phyloP scores from a whole-genome alignment of 2,888 invertebrate genomes.

The Archips crataeganus region DNA sequence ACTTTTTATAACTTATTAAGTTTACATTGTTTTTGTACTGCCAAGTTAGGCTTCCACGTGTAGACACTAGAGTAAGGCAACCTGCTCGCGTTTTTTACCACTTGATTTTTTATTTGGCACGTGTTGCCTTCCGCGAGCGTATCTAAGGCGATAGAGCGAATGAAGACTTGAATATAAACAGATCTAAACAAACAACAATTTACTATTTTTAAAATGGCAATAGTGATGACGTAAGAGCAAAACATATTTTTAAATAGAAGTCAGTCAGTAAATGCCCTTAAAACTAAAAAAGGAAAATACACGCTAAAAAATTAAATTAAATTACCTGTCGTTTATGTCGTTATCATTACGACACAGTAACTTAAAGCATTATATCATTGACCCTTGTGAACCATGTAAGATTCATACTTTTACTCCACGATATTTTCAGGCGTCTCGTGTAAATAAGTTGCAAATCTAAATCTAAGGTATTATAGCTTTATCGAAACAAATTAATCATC shows the following conservation, averaged over 20 bases:
- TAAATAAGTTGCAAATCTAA: conserved; percentile 1
- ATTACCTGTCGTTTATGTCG: not conserved
- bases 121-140: not conserved
- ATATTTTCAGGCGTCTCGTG: not conserved
- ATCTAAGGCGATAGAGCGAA: not conserved
- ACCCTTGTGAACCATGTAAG: conserved; percentile 12
- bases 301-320: conserved; percentile 3
- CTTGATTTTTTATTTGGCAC: not conserved
- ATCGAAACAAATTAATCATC: conserved; percentile 11
- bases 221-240: not conserved
- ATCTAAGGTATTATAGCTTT: conserved; percentile 17
- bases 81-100: not conserved
- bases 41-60: conserved; percentile 1
- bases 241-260: not conserved
- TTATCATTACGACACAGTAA: conserved; percentile 30
- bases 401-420: conserved; percentile 16
- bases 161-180: not conserved
- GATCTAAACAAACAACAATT: not conserved
- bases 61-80: not conserved
- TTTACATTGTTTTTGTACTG: conserved; percentile 4
- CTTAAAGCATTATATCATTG: conserved; percentile 20
- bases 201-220: not conserved
- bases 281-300: not conserved
- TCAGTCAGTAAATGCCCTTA: not conserved
- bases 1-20: not conserved